phyloP scores from a whole-genome alignment of 2,888 invertebrate genomes.

The Ophion ventricosus region DNA sequence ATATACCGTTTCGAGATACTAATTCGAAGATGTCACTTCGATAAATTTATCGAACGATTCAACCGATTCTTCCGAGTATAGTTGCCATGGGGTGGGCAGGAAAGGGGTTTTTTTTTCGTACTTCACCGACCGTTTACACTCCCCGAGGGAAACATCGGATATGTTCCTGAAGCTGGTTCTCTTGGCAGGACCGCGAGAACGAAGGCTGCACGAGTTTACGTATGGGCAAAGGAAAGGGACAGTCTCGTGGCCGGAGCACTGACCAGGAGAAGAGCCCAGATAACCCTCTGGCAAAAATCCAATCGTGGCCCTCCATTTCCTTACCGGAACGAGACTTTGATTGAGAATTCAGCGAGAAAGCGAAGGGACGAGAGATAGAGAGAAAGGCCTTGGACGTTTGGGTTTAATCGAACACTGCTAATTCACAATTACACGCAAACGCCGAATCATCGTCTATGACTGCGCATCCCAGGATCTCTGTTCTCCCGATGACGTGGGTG shows the following conservation, averaged over 20 bases:
- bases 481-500: not conserved
- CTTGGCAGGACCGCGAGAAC: slow-evolving; percentile 45
- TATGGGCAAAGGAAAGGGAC: slow-evolving; percentile 33
- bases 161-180: slow-evolving; percentile 48
- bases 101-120: slow-evolving; percentile 1
- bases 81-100: not conserved
- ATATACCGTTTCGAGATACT: slow-evolving; percentile 44
- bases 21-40: slow-evolving; percentile 57
- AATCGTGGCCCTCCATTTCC: slow-evolving; percentile 70
- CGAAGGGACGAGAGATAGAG: slow-evolving; percentile 19
- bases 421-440: slow-evolving; percentile 62
- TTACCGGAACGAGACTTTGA: slow-evolving; percentile 71
- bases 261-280: slow-evolving; percentile 43
- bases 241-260: slow-evolving; percentile 22
- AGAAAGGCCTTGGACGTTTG: slow-evolving; percentile 16
- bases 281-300: slow-evolving; percentile 68
- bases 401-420: slow-evolving; percentile 69
- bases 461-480: not conserved
- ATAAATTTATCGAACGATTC: slow-evolving; percentile 56
- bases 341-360: slow-evolving; percentile 65
- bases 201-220: slow-evolving; percentile 13
- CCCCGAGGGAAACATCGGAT: slow-evolving; percentile 43
- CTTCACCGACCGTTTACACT: slow-evolving; percentile 58
- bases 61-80: slow-evolving; percentile 39
- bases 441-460: slow-evolving; percentile 49